Conservation (phyloP, 2,888 invertebrate genomes). For the Cephus runcator region DNA sequence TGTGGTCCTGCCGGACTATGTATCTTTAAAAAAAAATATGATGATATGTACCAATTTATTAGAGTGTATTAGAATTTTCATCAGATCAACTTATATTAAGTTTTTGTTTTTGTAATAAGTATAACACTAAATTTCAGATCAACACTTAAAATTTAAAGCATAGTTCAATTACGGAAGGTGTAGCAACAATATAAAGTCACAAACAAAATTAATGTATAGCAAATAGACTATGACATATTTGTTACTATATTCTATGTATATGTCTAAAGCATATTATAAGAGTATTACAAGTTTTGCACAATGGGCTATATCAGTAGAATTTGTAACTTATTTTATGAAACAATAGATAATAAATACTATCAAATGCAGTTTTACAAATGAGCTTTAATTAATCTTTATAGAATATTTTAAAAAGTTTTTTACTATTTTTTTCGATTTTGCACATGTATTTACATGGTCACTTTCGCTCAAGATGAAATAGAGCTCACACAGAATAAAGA, state of each 20-base stretch:
- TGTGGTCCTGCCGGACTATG: conserved; percentile 61
- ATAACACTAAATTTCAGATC: no score
- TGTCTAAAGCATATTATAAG: no score
- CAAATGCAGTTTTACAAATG: neutral
- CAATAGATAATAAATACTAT: neutral
- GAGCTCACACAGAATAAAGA: neutral
- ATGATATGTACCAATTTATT: neutral
- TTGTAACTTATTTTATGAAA: neutral
- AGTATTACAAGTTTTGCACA: no score
- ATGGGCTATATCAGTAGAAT: neutral
- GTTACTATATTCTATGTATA: no score
- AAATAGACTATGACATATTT: neutral
- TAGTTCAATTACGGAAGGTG: no score
- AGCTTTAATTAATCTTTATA: neutral
- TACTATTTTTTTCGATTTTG: no score
- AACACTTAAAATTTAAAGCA: no score
- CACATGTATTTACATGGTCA: no score
- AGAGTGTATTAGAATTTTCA: neutral
- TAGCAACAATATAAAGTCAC: neutral
- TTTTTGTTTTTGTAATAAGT: no score
- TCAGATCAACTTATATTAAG: no score
- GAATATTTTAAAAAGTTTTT: neutral
- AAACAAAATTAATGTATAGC: neutral
- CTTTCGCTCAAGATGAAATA: neutral
- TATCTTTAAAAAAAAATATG: conserved; percentile 39